Base-by-base conservation (phyloP, 2,797 vertebrate genomes). In the Toxotes lorentzi region DNA sequence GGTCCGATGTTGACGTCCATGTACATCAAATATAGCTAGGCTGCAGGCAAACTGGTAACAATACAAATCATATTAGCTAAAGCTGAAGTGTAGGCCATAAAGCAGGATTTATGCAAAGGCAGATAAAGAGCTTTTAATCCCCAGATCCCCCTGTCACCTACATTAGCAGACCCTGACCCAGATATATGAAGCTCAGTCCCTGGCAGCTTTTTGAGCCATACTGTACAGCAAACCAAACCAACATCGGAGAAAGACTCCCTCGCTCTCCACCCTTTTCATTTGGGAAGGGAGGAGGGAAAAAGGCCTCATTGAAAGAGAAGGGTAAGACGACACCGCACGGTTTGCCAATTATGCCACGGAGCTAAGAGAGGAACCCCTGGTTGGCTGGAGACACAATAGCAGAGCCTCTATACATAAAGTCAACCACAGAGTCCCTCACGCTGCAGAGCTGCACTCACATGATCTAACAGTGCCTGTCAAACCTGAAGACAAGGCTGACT, bases 81-180 rank as follows among this genome's bases (percentile, higher is more conserved):
- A 91, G 90, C 84, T 89, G 84, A 89, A 92, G 90, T 90, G 90
- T 90, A 71, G 89, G 81, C 86, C 86, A 88, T 93, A 90, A 91
- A 94, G 91, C 85, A 82, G 93, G 94, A 94, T 95, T 95, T 93
- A 94, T 91, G 88, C 92, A 91, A 89, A 93, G 91, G 93, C 92
- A 94, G 95, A 95, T 95, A 89, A 94, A 93, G 91, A 87, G 89
- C 85, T 88, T 91, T 94, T 94, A 95, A 95, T 94, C 94, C 93
- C 79, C 87, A 90, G 90, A 95, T 95, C 94, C 94, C 93, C 92
- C 90, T 60, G 81, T 94, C 94, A 94, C 93, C 94, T 93, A 94
- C 94, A 95, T 94, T 92, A 92, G 79, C 90, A 94, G 88, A 86
- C 90, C 89, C 93, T 96, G 95, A 96, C 95, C 95, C 94, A 95